These are phyloP conservation scores for Enteromius paludinosus DNA, from an alignment of 2,797 vertebrate genomes.

Conservation along the genomic window DNA sequence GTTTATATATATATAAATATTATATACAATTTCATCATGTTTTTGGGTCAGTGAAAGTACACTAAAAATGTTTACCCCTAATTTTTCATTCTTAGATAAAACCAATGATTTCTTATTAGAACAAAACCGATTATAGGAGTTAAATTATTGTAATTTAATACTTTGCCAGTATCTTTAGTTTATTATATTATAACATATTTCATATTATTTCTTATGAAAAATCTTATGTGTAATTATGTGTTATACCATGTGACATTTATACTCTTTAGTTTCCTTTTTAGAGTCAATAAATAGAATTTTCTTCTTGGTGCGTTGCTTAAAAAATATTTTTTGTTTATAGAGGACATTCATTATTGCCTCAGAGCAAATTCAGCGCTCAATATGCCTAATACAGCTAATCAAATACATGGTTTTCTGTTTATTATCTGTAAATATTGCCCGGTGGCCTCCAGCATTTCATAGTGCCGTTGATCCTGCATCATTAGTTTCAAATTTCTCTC, in stretches of 20 bases:
- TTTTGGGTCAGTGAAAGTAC: too few species aligned
- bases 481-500: constrained; percentile 70
- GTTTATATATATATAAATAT: too few species aligned
- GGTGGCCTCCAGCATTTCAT: constrained; percentile 61
- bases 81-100: too few species aligned
- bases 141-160: too few species aligned
- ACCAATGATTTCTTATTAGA: too few species aligned
- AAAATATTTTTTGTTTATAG: not conserved
- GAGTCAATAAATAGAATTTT: not conserved
- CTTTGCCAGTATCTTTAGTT: too few species aligned
- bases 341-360: not conserved
- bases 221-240: not conserved
- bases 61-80: too few species aligned
- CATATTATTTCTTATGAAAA: too few species aligned
- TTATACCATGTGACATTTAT: too few species aligned
- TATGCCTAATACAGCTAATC: not conserved
- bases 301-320: not conserved
- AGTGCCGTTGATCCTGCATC: constrained; percentile 56
- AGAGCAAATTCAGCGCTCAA: not conserved
- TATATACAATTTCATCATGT: too few species aligned
- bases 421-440: constrained; percentile 62
- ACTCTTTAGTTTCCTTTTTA: too few species aligned
- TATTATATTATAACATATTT: too few species aligned
- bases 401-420: constrained; percentile 53
- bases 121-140: not conserved